phyloP scores from a whole-genome alignment of 2,797 vertebrate species.

The Sebastolobus alascanus region DNA sequence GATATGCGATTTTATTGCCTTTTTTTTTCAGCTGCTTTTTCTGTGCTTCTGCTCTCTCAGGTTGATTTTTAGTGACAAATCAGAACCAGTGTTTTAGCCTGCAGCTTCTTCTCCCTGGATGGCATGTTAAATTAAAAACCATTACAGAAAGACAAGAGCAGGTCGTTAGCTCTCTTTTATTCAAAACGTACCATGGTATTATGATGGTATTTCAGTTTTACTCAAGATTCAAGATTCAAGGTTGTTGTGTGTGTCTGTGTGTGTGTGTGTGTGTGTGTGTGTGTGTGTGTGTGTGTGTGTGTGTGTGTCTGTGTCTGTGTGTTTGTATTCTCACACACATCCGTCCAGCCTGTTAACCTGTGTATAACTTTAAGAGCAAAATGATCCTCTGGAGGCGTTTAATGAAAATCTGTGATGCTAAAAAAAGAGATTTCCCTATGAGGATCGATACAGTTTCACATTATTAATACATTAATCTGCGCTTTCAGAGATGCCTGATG shows the following conservation, averaged over 20 bases:
- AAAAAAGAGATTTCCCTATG: not conserved
- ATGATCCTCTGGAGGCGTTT: constrained; percentile 14
- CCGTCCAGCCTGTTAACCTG: not conserved
- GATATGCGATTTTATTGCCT: too few relatives aligned
- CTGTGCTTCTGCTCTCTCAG: not conserved
- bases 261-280: not conserved
- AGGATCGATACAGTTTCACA: constrained; percentile 42
- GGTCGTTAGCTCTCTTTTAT: not conserved
- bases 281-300: not conserved
- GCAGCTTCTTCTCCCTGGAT: not conserved
- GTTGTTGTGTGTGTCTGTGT: not conserved
- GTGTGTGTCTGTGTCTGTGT: too few relatives aligned
- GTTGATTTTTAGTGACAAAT: not conserved
- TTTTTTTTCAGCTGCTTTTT: not conserved
- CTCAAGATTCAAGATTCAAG: too few relatives aligned
- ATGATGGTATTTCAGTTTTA: too few relatives aligned
- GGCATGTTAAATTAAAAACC: constrained; percentile 13
- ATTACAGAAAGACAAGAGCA: not conserved
- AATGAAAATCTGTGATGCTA: constrained; percentile 31
- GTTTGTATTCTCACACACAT: not conserved
- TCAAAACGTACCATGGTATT: not conserved
- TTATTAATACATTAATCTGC: constrained; percentile 47
- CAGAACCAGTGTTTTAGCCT: not conserved
- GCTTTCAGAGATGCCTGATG: constrained; percentile 15
- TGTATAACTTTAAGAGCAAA: not conserved